Base-by-base conservation (phyloP, 1,140 invertebrate genomes). In the Neelides sp. region DNA sequence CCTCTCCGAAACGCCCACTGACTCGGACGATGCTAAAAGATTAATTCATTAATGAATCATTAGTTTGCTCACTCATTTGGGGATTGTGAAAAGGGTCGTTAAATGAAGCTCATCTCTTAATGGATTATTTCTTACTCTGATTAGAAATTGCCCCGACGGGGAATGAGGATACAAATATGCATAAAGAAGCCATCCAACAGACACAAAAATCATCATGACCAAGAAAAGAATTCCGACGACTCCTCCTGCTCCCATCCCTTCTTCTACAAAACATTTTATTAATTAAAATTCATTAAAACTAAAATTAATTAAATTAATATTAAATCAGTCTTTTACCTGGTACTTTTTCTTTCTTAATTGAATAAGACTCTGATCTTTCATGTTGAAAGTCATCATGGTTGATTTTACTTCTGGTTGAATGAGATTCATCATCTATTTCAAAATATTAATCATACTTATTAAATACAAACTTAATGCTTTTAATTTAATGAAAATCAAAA, bases 161-260 rank as follows among this genome's bases (percentile, higher is more conserved):
- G 89, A 85, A 64, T 95, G 91, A 7, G 94, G 95, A 69, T 94
- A 89, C 57, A 83, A 79, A 69, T 96, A 98, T 15, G 94, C 95
- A 66, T 98, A 98, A 13, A 82, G 70, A 4, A 82, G 68, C 90
- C 91, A 96, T 13, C 76, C 73, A 20, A 71, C 75, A 7, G 80
- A 57, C 36, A 72, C 73, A 22, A 71, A 67, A 2, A 84, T 58
- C 1, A 84, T 61, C 1, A 72, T 68, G 30, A 82, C 56, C 10
- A 75, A 62, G 15, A 82, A 68, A 19, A 87, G 65, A 3, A 82
- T 75, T n/a, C 77, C 74, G 28, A 85, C 72, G 27, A 82, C 73
- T 47, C 82, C 75, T 13, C 75, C 73, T 17, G 78, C 64, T 20
- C 68, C 62, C 37, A 57, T 58, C 44, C 57, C 59, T 15, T 34